Evolutionary conservation across 2,113 vertebrate species (phyloP).

Genomic region (Arvicanthis niloticus): DNA sequence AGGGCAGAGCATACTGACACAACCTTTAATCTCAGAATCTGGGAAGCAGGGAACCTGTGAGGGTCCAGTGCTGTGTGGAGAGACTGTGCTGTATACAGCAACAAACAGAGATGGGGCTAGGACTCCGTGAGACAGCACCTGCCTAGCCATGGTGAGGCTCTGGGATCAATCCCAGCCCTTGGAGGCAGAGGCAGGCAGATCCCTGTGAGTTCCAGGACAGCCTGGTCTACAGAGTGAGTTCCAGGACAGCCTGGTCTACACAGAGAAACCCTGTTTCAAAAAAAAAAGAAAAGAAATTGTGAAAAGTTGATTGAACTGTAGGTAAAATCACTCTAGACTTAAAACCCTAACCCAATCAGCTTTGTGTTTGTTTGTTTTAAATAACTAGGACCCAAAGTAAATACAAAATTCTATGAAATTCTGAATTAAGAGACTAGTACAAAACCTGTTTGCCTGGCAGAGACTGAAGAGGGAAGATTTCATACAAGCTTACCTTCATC

Average conservation of each 20-base stretch:
- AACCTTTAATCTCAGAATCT: background rate
- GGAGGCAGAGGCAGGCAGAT: no score
- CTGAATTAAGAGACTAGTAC: background rate
- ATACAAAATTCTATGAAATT: background rate
- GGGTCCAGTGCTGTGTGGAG: background rate
- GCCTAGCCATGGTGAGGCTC: background rate
- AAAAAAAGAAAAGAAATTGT: background rate
- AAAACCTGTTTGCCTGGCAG: background rate
- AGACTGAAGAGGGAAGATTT: background rate
- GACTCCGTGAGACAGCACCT: background rate
- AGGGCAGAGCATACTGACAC: background rate
- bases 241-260: no score
- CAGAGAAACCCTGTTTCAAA: no score
- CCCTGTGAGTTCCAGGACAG: no score
- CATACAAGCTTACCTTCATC: accelerated
- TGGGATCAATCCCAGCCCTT: background rate
- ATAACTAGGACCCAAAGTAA: background rate
- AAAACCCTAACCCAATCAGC: background rate
- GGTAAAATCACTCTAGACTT: background rate
- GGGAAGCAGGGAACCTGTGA: background rate
- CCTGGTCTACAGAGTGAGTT: no score
- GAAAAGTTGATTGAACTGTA: background rate
- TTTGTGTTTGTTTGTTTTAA: background rate
- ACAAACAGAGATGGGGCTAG: background rate
- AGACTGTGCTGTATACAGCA: background rate